Evolutionary conservation across 1,140 invertebrate genomes (phyloP).

Genomic region (Lysiphlebus fabarum): DNA sequence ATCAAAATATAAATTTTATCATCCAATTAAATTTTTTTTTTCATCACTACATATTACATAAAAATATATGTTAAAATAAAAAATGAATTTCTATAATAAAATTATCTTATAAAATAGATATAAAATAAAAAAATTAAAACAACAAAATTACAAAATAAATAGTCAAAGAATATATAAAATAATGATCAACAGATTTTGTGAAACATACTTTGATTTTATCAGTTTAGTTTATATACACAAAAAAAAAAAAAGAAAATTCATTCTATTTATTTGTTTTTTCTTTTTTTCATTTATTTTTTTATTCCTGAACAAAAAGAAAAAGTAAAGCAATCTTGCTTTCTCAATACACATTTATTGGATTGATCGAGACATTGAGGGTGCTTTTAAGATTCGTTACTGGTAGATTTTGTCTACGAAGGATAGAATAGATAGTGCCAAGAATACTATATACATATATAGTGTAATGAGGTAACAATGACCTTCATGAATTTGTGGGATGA

Average conservation of each 20-base stretch:
- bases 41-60: neutral
- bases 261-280: constrained; percentile 9
- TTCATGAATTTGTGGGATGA: constrained; percentile 31
- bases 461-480: constrained; percentile 55
- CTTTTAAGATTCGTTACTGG: neutral
- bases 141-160: too few relatives aligned
- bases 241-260: constrained; percentile 1
- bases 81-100: too few relatives aligned
- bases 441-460: constrained; percentile 39
- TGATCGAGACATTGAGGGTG: constrained; percentile 7
- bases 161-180: too few relatives aligned
- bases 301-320: neutral
- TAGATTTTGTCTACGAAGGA: constrained; percentile 9
- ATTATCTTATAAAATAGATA: too few relatives aligned
- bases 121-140: too few relatives aligned
- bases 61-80: neutral
- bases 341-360: constrained; percentile 20
- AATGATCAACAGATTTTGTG: neutral
- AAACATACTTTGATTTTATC: neutral
- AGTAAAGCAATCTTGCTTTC: constrained; percentile 13
- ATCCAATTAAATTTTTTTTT: neutral
- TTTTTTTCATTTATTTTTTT: constrained; percentile 12
- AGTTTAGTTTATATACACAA: neutral
- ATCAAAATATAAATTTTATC: neutral
- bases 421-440: constrained; percentile 11